Evolutionary conservation across 2,113 vertebrate species (phyloP).

Genomic region (Pica pica): DNA sequence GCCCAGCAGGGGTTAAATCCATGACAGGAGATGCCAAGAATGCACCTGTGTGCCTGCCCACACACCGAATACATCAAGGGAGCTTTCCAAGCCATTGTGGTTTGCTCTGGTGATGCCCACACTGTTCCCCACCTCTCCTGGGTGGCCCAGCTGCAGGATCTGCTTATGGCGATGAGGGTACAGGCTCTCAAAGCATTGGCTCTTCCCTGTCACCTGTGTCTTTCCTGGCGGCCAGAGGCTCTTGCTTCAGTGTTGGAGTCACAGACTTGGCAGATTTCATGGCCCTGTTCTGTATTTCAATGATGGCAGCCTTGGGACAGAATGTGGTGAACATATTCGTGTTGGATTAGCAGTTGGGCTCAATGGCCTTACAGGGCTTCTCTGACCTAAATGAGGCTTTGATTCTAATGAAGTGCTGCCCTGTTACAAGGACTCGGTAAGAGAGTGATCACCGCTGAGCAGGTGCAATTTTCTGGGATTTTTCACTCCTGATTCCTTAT

Average conservation of each 20-base stretch:
- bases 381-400: not conserved
- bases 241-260: not conserved
- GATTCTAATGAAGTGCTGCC: not conserved
- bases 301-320: not conserved
- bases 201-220: not conserved
- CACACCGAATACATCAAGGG: too few species aligned
- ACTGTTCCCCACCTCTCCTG: not conserved
- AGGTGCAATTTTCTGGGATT: not conserved
- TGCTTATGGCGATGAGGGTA: rapidly evolving
- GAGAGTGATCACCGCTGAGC: not conserved
- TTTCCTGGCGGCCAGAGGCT: not conserved
- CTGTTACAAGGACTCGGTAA: not conserved
- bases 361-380: not conserved
- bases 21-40: not conserved
- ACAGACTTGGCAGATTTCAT: not conserved
- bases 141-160: not conserved
- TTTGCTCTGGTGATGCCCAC: not conserved
- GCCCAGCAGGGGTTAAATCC: too few species aligned
- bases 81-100: not conserved
- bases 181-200: not conserved
- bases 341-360: not conserved
- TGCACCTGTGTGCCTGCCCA: not conserved
- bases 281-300: not conserved
- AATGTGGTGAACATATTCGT: not conserved
- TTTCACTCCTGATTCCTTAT: not conserved